Base-by-base conservation (phyloP, 2,113 vertebrate species). In the Tupaia tana region DNA sequence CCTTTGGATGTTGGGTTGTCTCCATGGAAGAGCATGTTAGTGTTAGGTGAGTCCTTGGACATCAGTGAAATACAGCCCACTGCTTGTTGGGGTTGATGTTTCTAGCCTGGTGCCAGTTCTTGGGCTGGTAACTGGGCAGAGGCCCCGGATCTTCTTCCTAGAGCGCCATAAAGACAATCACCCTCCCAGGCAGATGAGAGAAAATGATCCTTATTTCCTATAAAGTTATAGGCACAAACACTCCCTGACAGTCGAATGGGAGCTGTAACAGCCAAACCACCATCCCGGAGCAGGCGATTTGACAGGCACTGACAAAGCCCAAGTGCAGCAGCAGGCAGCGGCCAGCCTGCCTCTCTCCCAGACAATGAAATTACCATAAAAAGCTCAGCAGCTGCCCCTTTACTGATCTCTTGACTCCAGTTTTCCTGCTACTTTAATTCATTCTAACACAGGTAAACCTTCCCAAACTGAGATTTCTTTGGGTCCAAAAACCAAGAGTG, bases 111-210 rank as follows among this genome's bases (percentile, higher is more conserved):
- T 71, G 54, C 58, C 91, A 84, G 83, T 19, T 89, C 63, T 58
- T 67, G 61, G 75, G 63, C 86, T 79, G 80, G 82, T 89, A 89
- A 22, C 78, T 34, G 71, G 82, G 79, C 1, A 1, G 20, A 73
- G 69, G 22, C 10, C 22, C n/a, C 25, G 31, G 18, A 81, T 71
- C 7, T 52, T 19, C 2, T 93, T 93, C 24, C 64, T 94, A 15
- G 52, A 18, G 52, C 52, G 71, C 75, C 79, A 92, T 96, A 73
- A 79, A 92, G 96, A 73, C 20, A 94, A 22, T 81, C 78, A 63
- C 73, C 97, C 89, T 93, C 6, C 3, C 86, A 96, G 82, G 94
- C 90, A 98, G 92, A 84, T 25, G 71, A 70, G 70, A 97, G 90
- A 86, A 96, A 98, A 94, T 27, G 83, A 94, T 67, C 79, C n/a